Evolutionary conservation across 2,888 invertebrate species (phyloP), one percentile per base, ranked within the genome.

Genomic region (Leucophora obtusa): DNA sequence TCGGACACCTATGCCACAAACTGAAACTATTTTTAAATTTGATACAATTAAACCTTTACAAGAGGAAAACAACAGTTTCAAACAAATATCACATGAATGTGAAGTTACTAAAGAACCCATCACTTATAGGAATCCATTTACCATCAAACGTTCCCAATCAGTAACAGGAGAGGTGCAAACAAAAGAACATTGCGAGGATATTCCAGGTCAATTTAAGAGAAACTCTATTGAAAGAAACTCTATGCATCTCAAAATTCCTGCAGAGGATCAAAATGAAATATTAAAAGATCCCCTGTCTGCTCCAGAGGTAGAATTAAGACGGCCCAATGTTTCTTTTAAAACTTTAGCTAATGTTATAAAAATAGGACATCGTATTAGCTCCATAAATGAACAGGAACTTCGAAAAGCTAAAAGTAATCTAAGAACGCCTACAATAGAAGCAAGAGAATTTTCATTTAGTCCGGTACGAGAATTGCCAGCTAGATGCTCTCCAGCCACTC

Each of bases 161-260:
- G 24, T 50, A 24, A 5, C 51, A 2, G n/a, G n/a, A 14, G 53
- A 28, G 28, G 4, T 53, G 11, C 8, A 58, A 58, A 24, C 62
- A 5, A 66, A 58, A 33, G 75, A 71, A 73, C 9, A 47, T 47
- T n/a, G 6, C 5, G 6, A 9, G 38, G 93, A 93, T 83, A 91
- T 92, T 9, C 89, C 94, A 59, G 94, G 94, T 0, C 94, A 94
- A 86, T 97, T 97, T 83, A 96, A 97, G 87, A 92, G 97, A 83
- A 95, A 95, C 86, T 95, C 96, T 0, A 93, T 95, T 2, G 93
- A 96, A 0, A 47, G n/a, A n/a, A 47, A 47, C 5, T 0, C n/a
- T 47, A 5, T 47, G 14, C 43, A n/a, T 14, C 43, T 47, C n/a
- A 14, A 47, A 47, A 47, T 47, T 47, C 43, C 43, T n/a, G n/a